phyloP scores from a whole-genome alignment of 2,888 invertebrate genomes.

The Rhimphoctona megacephalus region DNA sequence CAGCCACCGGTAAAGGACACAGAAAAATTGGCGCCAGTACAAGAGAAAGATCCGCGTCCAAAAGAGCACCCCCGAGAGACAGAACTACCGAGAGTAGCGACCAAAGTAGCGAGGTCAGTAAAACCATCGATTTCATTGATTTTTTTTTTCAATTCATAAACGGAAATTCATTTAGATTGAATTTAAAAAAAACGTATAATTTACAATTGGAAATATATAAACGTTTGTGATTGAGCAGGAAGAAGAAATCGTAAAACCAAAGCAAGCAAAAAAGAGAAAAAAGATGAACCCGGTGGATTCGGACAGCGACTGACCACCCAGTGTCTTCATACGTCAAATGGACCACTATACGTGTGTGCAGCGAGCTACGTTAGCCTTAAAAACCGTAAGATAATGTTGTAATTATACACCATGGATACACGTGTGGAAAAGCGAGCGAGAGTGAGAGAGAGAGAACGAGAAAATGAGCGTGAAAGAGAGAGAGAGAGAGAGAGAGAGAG shows the following conservation, averaged over 20 bases:
- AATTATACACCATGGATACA: conserved; percentile 62
- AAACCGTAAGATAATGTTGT: conserved; percentile 82
- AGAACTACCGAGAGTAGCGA: conserved; percentile 87
- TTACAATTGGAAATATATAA: background rate
- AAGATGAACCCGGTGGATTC: conserved; percentile 91
- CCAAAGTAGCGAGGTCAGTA: conserved; percentile 91
- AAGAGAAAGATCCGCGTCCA: conserved; percentile 79
- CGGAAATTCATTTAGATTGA: background rate
- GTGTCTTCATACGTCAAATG: conserved; percentile 83
- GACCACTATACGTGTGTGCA: conserved; percentile 83
- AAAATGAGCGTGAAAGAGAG: conserved; percentile 60
- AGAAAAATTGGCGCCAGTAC: conserved; percentile 80
- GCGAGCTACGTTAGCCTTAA: conserved; percentile 83
- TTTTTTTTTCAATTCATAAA: background rate
- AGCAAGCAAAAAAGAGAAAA: conserved; percentile 96
- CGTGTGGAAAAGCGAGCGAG: conserved; percentile 41
- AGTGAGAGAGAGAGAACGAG: conserved; percentile 13
- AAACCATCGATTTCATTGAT: background rate
- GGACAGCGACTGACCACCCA: conserved; percentile 94
- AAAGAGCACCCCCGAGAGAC: conserved; percentile 80
- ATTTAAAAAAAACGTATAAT: too few relatives aligned
- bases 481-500: background rate
- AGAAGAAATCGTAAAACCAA: conserved; percentile 96
- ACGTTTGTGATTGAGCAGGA: conserved; percentile 87
- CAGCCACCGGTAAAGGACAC: conserved; percentile 75